Conservation (phyloP, 2,888 invertebrate genomes). For the Acholoe squamosa region DNA sequence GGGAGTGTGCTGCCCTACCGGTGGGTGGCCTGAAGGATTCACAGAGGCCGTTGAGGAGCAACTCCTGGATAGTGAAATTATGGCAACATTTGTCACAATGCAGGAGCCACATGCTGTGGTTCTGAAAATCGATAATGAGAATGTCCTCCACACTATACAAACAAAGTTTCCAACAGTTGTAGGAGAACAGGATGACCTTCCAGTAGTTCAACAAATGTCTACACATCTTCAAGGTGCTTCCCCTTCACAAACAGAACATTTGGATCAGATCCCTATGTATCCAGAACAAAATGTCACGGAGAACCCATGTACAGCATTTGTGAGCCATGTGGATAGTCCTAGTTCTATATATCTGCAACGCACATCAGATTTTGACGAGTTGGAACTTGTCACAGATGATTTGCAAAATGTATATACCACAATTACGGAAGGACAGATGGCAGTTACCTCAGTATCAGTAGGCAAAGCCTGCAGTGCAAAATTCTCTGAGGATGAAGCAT, state of each 20-base stretch:
- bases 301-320: slow-evolving; percentile 47
- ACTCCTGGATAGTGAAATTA: neutral
- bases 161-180: neutral
- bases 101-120: slow-evolving; percentile 26
- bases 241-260: neutral
- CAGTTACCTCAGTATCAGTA: neutral
- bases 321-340: slow-evolving; percentile 72
- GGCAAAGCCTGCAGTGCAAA: slow-evolving; percentile 74
- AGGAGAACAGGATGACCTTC: neutral
- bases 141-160: neutral
- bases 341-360: slow-evolving; percentile 74
- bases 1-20: neutral
- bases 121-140: neutral
- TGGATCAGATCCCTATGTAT: neutral
- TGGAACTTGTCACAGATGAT: slow-evolving; percentile 70
- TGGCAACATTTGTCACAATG: neutral
- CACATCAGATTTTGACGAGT: slow-evolving; percentile 69
- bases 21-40: slow-evolving; percentile 11
- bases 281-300: neutral
- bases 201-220: neutral
- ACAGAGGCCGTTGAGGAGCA: neutral
- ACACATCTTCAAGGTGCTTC: neutral
- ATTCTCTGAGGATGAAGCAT: slow-evolving; percentile 75
- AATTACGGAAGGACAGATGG: neutral
- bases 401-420: slow-evolving; percentile 62